Evolutionary conservation across 53 echinoderm and acorn worm species (phyloP).

Genomic region (Luidia sarsii): DNA sequence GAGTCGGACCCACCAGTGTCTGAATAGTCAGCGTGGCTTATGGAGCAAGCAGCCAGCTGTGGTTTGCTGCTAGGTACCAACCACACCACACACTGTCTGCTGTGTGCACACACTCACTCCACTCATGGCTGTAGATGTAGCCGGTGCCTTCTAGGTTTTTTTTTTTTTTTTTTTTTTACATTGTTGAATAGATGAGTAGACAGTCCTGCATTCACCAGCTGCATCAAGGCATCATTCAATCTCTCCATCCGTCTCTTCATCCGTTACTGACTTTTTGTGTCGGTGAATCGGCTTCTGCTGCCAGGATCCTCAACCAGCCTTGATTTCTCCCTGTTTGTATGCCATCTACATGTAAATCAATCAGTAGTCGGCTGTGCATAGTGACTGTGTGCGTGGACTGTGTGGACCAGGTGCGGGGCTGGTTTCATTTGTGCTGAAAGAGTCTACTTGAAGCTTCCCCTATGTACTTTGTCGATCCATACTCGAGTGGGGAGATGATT

Average conservation of each 20-base stretch:
- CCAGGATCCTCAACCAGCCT: background rate
- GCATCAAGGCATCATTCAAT: background rate
- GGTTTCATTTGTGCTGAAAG: background rate
- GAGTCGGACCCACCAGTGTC: constrained; percentile 27
- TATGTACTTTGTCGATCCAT: constrained; percentile 57
- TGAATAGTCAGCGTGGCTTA: constrained; percentile 45
- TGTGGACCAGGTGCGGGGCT: no score
- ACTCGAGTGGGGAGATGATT: constrained; percentile 48
- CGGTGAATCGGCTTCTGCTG: background rate
- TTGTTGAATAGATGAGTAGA: background rate
- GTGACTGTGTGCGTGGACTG: no score
- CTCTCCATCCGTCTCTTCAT: background rate
- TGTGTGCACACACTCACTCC: constrained; percentile 12
- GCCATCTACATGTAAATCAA: no score
- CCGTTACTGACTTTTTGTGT: background rate
- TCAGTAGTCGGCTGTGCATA: no score
- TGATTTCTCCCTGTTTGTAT: background rate
- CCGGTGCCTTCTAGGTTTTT: background rate
- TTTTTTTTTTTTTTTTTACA: background rate
- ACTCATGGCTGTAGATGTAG: constrained; percentile 12
- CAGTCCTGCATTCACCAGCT: constrained; percentile 8
- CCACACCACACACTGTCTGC: background rate
- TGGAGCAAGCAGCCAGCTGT: constrained; percentile 39
- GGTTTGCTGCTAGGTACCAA: background rate
- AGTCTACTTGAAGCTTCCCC: background rate